Evolutionary conservation across 2,797 vertebrate genomes (phyloP).

Genomic region (Brachyalestes nurse): DNA sequence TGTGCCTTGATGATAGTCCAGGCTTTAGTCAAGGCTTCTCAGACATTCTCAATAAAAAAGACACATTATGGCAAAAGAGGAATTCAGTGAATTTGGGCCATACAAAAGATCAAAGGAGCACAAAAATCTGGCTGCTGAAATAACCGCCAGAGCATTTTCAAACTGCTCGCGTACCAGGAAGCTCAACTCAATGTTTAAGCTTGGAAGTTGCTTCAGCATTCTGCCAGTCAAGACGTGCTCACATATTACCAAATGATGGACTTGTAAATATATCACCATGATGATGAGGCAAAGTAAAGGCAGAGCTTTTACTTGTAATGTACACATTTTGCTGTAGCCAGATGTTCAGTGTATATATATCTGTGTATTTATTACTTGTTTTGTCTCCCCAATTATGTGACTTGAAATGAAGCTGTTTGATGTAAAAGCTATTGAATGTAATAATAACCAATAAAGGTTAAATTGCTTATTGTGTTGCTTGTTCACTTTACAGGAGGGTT

Average conservation of each 20-base stretch:
- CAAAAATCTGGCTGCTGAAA: not conserved
- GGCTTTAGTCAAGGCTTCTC: not conserved
- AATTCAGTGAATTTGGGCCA: not conserved
- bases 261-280: constrained; percentile 11
- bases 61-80: not conserved
- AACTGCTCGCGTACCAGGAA: not conserved
- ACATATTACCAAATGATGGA: constrained; percentile 13
- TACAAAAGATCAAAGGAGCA: not conserved
- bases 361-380: constrained; percentile 61
- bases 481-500: not conserved
- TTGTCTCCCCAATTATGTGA: constrained; percentile 58
- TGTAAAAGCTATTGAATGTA: constrained; percentile 67
- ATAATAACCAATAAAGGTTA: constrained; percentile 51
- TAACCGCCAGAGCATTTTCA: not conserved
- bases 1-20: not conserved
- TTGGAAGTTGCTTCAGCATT: not conserved
- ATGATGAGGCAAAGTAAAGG: constrained; percentile 23
- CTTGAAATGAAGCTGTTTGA: constrained; percentile 63
- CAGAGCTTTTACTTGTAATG: constrained; percentile 48
- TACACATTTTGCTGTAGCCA: constrained; percentile 48
- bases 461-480: not conserved
- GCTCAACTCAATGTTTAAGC: not conserved
- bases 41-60: not conserved
- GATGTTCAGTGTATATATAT: constrained; percentile 55
- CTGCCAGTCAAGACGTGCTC: not conserved